These are phyloP conservation scores for Gortyna flavago DNA, from an alignment of 2,888 invertebrate genomes.

Conservation along the genomic window DNA sequence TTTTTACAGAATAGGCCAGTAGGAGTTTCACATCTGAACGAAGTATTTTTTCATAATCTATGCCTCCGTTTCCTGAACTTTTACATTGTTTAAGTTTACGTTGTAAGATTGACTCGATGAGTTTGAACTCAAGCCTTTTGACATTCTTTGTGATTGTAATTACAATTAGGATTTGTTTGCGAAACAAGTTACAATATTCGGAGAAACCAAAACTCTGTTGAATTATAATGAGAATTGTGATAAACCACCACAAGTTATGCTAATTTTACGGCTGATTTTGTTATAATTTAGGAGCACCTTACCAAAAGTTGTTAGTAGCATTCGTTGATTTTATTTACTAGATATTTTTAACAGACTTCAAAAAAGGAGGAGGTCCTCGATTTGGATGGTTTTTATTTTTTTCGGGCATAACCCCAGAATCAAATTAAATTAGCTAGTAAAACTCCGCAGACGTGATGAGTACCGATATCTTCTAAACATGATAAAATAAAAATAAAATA, in stretches of 20 bases:
- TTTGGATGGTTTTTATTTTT: too few relatives aligned
- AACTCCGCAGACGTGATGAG: too few relatives aligned
- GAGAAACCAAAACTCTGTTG: conserved; percentile 12
- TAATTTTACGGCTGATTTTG: conserved; percentile 12
- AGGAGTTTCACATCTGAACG: neutral
- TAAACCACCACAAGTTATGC: neutral
- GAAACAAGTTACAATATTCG: conserved; percentile 22
- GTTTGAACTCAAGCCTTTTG: conserved; percentile 46
- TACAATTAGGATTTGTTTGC: conserved; percentile 50
- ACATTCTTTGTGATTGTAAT: conserved; percentile 58
- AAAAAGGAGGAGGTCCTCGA: too few relatives aligned
- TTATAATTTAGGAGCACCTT: neutral
- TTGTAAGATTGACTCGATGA: conserved; percentile 48
- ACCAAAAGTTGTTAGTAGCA: neutral
- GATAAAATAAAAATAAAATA: too few relatives aligned
- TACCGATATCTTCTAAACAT: too few relatives aligned
- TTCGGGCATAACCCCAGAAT: too few relatives aligned
- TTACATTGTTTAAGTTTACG: conserved; percentile 57
- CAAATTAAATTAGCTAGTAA: too few relatives aligned
- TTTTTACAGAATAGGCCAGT: neutral
- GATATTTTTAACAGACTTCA: too few relatives aligned
- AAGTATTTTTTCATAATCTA: conserved; percentile 1
- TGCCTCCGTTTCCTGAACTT: conserved; percentile 48
- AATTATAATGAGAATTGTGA: conserved; percentile 23
- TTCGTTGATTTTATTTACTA: neutral